phyloP scores from a whole-genome alignment of 2,113 vertebrate genomes.

The Oceanodroma tethys region DNA sequence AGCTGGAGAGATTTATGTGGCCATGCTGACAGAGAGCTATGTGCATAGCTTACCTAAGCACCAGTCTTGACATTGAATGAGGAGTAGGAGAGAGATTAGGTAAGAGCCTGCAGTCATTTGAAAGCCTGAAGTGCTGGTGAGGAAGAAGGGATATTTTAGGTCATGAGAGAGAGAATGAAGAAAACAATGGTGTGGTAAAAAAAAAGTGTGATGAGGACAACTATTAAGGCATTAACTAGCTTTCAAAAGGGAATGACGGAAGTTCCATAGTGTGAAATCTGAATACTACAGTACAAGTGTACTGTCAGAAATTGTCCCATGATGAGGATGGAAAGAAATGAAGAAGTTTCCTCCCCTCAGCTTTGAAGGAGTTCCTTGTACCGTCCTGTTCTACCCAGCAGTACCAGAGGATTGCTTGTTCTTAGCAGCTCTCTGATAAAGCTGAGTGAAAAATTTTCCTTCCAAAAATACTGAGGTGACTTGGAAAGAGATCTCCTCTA shows the following conservation, averaged over 20 bases:
- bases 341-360: background rate
- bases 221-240: background rate
- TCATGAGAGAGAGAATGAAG: background rate
- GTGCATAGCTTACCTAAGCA: constrained; percentile 33
- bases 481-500: background rate
- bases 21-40: background rate
- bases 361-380: background rate
- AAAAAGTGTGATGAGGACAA: background rate
- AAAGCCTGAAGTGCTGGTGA: background rate
- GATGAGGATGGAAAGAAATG: background rate
- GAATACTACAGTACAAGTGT: background rate
- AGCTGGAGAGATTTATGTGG: background rate
- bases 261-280: background rate
- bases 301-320: background rate
- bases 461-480: background rate
- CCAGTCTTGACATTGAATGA: background rate
- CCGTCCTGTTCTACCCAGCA: background rate
- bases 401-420: background rate
- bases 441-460: background rate
- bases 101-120: background rate
- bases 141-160: background rate
- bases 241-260: background rate
- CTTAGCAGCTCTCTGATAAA: background rate
- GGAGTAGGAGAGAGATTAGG: background rate
- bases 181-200: background rate